Percentiles rank a stretch among this genome's conserved stretches.
phyloP scores from a whole-genome alignment of 1,140 invertebrate genomes.

The Lasaia peninsularis region DNA sequence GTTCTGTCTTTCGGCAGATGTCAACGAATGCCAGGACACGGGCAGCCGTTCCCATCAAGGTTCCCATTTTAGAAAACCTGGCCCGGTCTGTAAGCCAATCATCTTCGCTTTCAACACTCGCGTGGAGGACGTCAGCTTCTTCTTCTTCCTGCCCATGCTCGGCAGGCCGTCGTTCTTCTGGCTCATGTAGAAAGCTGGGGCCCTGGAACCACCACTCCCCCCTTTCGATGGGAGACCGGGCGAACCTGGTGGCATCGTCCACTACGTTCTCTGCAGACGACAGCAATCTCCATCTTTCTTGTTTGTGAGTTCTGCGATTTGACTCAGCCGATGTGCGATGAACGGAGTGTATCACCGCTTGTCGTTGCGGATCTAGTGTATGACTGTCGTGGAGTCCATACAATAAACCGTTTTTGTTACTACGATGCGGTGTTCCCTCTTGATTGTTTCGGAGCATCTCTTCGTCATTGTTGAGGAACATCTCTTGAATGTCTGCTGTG shows the following conservation, averaged over 20 bases:
- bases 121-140: neutral
- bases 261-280: slow-evolving; percentile 37
- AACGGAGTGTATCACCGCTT: slow-evolving; percentile 1
- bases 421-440: neutral
- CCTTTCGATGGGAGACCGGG: too few relatives aligned
- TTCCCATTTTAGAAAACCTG: slow-evolving; percentile 15
- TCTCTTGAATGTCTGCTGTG: slow-evolving; percentile 35
- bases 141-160: neutral
- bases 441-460: slow-evolving; percentile 1
- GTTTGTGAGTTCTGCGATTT: slow-evolving; percentile 21
- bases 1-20: slow-evolving; percentile 1
- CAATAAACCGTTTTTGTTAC: neutral
- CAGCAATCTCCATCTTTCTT: slow-evolving; percentile 39
- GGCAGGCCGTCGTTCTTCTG: too few relatives aligned
- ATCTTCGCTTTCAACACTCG: neutral
- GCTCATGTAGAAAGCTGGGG: too few relatives aligned
- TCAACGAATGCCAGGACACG: slow-evolving; percentile 13
- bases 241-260: slow-evolving; percentile 34
- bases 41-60: slow-evolving; percentile 6
- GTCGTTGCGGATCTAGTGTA: slow-evolving; percentile 15
- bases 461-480: too few relatives aligned
- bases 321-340: slow-evolving; percentile 16
- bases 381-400: slow-evolving; percentile 7
- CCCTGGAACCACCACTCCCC: too few relatives aligned
- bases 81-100: slow-evolving; percentile 13